These are phyloP conservation scores for Rhynchomys soricoides DNA, from an alignment of 2,113 vertebrate genomes.

Conservation along the genomic window DNA sequence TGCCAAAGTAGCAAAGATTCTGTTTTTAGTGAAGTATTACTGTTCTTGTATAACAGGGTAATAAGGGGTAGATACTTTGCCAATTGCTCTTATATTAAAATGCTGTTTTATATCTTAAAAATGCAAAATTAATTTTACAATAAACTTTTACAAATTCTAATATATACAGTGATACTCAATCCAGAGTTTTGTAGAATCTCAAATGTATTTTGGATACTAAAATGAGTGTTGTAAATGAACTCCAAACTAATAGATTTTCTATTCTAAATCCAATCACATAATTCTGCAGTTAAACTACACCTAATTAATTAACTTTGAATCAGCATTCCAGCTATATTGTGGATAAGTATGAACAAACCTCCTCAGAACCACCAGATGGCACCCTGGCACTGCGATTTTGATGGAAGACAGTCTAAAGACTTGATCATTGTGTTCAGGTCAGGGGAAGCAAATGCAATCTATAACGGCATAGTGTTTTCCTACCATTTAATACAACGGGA, in stretches of 20 bases:
- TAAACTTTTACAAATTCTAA: background rate
- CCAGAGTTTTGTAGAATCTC: background rate
- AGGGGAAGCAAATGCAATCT: constrained; percentile 16
- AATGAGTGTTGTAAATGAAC: background rate
- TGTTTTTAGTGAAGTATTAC: background rate
- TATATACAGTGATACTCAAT: background rate
- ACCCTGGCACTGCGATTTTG: constrained; percentile 72
- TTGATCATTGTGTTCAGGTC: background rate
- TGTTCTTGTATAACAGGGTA: background rate
- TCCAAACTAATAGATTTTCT: background rate
- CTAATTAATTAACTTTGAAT: background rate
- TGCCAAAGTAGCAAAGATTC: background rate
- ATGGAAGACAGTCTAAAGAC: background rate
- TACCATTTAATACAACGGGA: constrained; percentile 34
- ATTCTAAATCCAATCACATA: background rate
- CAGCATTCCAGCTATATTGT: background rate
- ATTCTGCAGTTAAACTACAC: background rate
- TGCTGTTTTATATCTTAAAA: background rate
- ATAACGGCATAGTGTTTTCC: constrained; percentile 53
- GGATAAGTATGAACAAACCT: background rate
- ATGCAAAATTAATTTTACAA: background rate
- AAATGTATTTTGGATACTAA: background rate
- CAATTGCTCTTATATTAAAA: background rate
- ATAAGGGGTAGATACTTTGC: background rate
- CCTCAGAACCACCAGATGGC: constrained; percentile 86